Evolutionary conservation across 2,113 vertebrate species (phyloP).

Genomic region (Triplophysa siluroides): DNA sequence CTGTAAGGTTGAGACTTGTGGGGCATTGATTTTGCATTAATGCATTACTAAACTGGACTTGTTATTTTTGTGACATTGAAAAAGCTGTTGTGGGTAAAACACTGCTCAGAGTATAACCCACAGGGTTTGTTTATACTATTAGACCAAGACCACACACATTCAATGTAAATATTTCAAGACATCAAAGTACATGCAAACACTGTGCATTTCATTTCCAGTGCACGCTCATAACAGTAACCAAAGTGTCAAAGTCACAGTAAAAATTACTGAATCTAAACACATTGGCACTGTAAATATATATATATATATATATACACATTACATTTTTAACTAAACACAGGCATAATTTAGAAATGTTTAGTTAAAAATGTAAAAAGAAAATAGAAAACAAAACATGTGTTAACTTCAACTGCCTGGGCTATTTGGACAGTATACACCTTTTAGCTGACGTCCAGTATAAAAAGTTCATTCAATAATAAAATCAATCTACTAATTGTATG

Average conservation of each 20-base stretch:
- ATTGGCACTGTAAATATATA: too few species aligned
- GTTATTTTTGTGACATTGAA: slow-evolving; percentile 23
- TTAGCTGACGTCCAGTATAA: slow-evolving; percentile 33
- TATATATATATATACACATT: too few species aligned
- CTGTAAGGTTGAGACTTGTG: not conserved
- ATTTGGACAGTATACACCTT: not conserved
- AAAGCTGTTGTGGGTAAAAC: slow-evolving; percentile 19
- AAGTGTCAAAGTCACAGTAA: not conserved
- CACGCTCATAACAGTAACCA: slow-evolving; percentile 1
- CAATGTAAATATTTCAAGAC: slow-evolving; percentile 38
- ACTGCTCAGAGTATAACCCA: slow-evolving; percentile 22
- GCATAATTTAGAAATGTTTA: too few species aligned
- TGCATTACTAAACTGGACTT: not conserved
- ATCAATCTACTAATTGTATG: slow-evolving; percentile 40
- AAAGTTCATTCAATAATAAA: slow-evolving; percentile 35
- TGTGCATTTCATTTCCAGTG: slow-evolving; percentile 22
- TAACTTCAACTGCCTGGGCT: too few species aligned
- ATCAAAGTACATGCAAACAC: slow-evolving; percentile 32
- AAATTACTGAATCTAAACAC: not conserved
- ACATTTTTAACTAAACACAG: too few species aligned
- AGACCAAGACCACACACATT: slow-evolving; percentile 37
- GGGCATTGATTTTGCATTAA: not conserved
- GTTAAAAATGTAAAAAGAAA: too few species aligned
- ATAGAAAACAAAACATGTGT: too few species aligned
- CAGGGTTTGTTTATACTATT: slow-evolving; percentile 38